Conservation (phyloP, 2,888 invertebrate species). For the Spodoptera picta region DNA sequence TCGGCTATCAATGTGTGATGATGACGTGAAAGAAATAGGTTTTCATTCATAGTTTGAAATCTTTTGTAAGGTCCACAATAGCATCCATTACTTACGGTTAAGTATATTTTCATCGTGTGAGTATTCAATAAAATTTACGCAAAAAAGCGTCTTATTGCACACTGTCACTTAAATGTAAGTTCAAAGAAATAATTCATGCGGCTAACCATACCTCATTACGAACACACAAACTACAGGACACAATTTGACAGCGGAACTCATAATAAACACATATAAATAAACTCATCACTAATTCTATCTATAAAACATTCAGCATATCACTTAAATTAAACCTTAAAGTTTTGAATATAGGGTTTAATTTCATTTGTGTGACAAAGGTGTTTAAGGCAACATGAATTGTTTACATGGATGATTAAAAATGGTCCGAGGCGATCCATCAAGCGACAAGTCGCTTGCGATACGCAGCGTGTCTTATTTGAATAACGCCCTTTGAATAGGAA, state of each 20-base stretch:
- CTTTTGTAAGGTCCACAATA: too few relatives aligned
- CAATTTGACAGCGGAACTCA: conserved; percentile 70
- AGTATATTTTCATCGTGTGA: too few relatives aligned
- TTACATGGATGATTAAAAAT: conserved; percentile 81
- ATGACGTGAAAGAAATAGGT: too few relatives aligned
- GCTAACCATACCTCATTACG: conserved; percentile 39
- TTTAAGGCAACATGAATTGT: conserved; percentile 34
- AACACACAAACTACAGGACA: conserved; percentile 59
- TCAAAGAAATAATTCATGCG: conserved; percentile 26
- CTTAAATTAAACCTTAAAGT: conserved; percentile 10
- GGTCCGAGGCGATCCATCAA: conserved; percentile 83
- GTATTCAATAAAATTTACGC: too few relatives aligned
- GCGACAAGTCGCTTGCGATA: conserved; percentile 77
- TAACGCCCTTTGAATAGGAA: conserved; percentile 64
- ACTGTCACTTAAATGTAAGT: too few relatives aligned
- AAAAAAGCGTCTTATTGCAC: too few relatives aligned
- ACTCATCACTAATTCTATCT: conserved; percentile 54
- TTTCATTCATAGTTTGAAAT: too few relatives aligned
- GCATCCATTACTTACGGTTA: too few relatives aligned
- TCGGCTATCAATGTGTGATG: too few relatives aligned
- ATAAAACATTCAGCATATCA: conserved; percentile 22
- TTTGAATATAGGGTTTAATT: conserved; percentile 18
- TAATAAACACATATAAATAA: conserved; percentile 60
- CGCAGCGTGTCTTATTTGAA: conserved; percentile 81
- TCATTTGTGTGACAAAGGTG: conserved; percentile 24